Conservation (phyloP, 2,113 vertebrate species). For the Vidua chalybeata region DNA sequence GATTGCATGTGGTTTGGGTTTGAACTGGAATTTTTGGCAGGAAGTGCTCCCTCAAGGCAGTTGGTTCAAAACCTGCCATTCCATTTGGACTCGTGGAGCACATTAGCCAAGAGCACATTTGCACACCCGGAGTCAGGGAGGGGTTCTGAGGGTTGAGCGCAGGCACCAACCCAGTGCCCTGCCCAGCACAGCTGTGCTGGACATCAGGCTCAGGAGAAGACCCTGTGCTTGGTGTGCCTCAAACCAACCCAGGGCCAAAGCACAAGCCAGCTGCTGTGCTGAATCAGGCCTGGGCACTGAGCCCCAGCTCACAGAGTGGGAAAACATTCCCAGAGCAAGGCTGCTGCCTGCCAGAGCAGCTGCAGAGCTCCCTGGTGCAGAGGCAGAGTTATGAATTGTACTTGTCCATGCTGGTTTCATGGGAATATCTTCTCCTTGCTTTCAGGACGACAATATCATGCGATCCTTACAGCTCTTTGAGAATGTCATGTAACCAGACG, state of each 20-base stretch:
- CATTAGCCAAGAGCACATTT: background rate
- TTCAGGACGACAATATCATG: slow-evolving; percentile 97
- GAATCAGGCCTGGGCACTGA: background rate
- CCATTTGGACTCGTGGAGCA: background rate
- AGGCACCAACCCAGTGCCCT: background rate
- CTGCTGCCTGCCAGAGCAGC: background rate
- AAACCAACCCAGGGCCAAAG: background rate
- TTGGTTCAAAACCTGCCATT: background rate
- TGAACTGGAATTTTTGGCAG: background rate
- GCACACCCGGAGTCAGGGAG: background rate
- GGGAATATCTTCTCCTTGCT: background rate
- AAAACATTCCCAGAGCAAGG: background rate
- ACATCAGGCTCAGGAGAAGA: background rate
- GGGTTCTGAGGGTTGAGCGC: background rate
- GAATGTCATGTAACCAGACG: slow-evolving; percentile 87
- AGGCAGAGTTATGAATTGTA: fast-evolving
- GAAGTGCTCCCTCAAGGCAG: background rate
- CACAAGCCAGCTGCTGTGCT: background rate
- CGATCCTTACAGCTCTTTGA: slow-evolving; percentile 95
- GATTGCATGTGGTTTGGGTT: background rate
- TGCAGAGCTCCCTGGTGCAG: background rate
- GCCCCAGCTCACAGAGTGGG: background rate
- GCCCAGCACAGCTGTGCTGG: background rate
- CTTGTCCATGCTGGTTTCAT: background rate
- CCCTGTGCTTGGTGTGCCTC: background rate